These are phyloP conservation scores for Urocynchramus pylzowi DNA, from an alignment of 2,113 vertebrate species.

Conservation along the genomic window DNA sequence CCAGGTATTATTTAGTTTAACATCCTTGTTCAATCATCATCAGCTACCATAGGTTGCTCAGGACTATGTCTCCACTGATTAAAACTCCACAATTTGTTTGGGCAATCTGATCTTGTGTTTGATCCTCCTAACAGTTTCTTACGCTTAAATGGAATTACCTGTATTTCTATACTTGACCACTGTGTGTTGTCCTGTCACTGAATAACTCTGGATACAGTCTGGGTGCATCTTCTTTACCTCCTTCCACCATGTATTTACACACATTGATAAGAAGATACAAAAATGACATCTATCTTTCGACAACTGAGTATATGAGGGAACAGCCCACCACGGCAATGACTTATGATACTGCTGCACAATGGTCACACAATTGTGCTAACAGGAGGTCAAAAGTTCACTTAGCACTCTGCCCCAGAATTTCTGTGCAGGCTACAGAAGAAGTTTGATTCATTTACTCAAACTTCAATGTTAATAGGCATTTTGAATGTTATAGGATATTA, in stretches of 20 bases:
- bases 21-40: neutral
- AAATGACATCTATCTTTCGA: neutral
- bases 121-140: neutral
- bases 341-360: too few species aligned
- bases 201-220: neutral
- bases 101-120: neutral
- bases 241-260: neutral
- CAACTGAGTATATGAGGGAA: neutral
- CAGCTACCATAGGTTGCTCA: neutral
- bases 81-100: neutral
- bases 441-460: neutral
- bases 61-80: neutral
- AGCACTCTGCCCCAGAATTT: neutral
- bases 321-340: accelerated
- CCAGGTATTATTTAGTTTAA: neutral
- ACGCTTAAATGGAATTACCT: neutral
- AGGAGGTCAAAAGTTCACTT: neutral
- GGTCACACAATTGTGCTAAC: neutral
- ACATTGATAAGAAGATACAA: neutral
- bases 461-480: neutral
- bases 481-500: neutral
- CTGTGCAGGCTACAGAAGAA: neutral
- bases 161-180: neutral
- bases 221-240: neutral
- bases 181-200: neutral